A percentile compares a stretch with the other conserved stretches of the same genome.
Conservation (phyloP, 2,888 invertebrate species). For the Auanema sp. region DNA sequence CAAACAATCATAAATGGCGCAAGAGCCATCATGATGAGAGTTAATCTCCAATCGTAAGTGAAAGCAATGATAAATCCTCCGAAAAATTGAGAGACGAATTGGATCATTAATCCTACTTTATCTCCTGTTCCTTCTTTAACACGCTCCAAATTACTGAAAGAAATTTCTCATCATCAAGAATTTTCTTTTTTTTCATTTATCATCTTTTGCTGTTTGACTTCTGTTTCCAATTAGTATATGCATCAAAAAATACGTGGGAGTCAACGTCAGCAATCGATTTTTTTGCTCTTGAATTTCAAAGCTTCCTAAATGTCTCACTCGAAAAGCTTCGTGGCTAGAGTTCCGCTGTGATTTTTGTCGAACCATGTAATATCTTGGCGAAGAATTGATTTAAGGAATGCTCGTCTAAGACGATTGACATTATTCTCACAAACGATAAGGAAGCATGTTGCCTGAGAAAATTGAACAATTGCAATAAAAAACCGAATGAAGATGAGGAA, state of each 20-base stretch:
- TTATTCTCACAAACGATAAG: slow-evolving; percentile 66
- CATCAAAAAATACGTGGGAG: background rate
- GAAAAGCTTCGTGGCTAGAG: slow-evolving; percentile 67
- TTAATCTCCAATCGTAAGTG: slow-evolving; percentile 49
- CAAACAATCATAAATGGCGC: slow-evolving; percentile 35
- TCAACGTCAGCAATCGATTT: background rate
- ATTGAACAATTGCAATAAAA: background rate
- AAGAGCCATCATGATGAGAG: slow-evolving; percentile 63
- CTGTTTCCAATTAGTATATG: background rate
- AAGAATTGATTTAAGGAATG: slow-evolving; percentile 64
- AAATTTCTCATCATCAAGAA: slow-evolving; percentile 1
- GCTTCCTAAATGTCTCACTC: slow-evolving; percentile 64
- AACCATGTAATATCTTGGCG: slow-evolving; percentile 67
- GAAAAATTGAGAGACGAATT: slow-evolving; percentile 25
- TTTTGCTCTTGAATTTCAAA: background rate
- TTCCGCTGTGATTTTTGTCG: slow-evolving; percentile 67
- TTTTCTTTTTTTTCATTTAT: background rate
- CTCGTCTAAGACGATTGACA: slow-evolving; percentile 65
- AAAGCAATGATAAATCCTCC: slow-evolving; percentile 46
- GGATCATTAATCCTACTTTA: slow-evolving; percentile 50
- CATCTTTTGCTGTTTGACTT: background rate
- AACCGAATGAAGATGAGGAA: slow-evolving; percentile 8
- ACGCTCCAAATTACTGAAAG: slow-evolving; percentile 52
- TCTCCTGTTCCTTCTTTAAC: slow-evolving; percentile 57
- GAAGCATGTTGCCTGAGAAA: slow-evolving; percentile 64